Conservation (phyloP, 2,113 vertebrate species). For the Mesocricetus auratus region DNA sequence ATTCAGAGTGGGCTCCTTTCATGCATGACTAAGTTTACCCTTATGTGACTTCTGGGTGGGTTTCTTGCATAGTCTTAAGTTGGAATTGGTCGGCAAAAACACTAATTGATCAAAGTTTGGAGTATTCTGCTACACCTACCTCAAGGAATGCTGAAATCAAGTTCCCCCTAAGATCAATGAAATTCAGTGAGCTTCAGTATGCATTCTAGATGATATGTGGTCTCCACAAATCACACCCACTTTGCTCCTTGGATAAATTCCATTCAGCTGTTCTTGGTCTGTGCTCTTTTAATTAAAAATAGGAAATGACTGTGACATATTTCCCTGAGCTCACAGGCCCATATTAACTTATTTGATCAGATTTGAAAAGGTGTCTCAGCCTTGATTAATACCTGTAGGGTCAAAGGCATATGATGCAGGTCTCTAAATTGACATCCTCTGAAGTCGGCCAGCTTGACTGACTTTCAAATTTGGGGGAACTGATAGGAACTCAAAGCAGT, state of each 20-base stretch:
- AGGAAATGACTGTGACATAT: background rate
- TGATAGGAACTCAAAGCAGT: background rate
- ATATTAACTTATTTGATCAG: background rate
- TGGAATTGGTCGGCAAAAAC: background rate
- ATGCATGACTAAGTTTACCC: background rate
- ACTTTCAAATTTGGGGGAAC: background rate
- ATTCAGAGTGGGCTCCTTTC: background rate
- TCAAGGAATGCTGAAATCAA: background rate
- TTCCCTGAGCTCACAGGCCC: background rate
- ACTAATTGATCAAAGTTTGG: background rate
- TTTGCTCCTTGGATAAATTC: too few species aligned
- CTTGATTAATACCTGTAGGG: background rate
- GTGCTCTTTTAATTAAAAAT: background rate
- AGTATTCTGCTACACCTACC: accelerated
- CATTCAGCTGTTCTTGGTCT: background rate
- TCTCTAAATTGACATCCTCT: background rate
- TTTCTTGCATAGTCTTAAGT: background rate
- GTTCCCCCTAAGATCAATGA: background rate
- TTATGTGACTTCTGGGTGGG: background rate
- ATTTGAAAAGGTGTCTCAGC: background rate
- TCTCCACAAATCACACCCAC: too few species aligned
- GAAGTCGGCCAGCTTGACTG: background rate
- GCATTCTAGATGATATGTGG: background rate
- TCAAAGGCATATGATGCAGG: background rate
- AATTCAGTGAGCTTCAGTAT: background rate